Evolutionary conservation across 2,888 invertebrate species (phyloP).

Genomic region (Lottia gigantea): DNA sequence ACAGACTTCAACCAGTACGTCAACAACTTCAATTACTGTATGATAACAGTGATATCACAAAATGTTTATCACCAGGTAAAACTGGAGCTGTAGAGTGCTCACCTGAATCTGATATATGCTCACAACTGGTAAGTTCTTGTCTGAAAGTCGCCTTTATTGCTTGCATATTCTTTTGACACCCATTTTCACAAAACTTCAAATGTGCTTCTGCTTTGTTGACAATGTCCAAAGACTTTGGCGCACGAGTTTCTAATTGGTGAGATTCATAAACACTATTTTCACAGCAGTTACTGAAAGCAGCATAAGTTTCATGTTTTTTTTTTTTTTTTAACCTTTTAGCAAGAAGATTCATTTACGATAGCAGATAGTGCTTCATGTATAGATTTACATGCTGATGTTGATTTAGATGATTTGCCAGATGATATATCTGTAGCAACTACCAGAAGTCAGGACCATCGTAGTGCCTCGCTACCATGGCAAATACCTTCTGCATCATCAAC

Average conservation of each 20-base stretch:
- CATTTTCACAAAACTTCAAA: no score
- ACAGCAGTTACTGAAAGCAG: no score
- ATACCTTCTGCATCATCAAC: not conserved
- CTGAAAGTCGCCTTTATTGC: no score
- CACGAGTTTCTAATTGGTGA: no score
- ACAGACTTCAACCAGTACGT: slow-evolving; percentile 14
- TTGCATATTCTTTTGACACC: no score
- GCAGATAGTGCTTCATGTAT: not conserved
- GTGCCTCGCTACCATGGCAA: not conserved
- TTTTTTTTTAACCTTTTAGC: no score
- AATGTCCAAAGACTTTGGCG: no score
- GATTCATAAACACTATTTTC: no score
- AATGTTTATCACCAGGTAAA: slow-evolving; percentile 14
- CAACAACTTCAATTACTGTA: slow-evolving; percentile 15
- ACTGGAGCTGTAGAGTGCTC: not conserved
- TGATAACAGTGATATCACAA: slow-evolving; percentile 7
- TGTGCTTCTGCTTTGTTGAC: no score
- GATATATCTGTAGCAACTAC: not conserved
- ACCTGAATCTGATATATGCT: no score
- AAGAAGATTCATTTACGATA: not conserved
- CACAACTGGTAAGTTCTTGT: no score
- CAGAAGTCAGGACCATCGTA: not conserved
- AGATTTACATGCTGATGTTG: not conserved
- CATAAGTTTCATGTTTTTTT: no score
- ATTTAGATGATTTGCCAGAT: not conserved